These are phyloP conservation scores for Meloidogyne chitwoodi DNA, from an alignment of 1,140 invertebrate species.

Conservation along the genomic window DNA sequence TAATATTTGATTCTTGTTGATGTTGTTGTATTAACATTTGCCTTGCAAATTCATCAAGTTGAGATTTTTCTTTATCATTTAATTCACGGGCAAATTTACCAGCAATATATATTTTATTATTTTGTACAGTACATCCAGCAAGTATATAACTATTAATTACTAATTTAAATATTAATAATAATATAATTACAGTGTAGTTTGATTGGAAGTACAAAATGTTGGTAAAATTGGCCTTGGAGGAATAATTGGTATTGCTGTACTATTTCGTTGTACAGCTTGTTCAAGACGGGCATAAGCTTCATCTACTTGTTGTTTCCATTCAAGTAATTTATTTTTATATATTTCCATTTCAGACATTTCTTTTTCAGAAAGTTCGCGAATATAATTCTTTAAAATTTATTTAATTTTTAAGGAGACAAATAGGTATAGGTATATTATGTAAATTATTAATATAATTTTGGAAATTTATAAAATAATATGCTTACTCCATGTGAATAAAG, in stretches of 20 bases:
- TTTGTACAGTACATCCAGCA: constrained; percentile 30
- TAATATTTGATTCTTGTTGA: background rate
- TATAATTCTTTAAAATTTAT: too few species aligned
- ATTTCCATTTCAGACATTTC: constrained; percentile 26
- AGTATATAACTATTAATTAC: constrained; percentile 21
- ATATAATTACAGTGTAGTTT: background rate
- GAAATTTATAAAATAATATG: background rate
- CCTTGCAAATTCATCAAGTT: constrained; percentile 28
- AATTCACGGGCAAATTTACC: constrained; percentile 31
- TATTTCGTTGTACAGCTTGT: constrained; percentile 19
- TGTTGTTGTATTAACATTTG: constrained; percentile 27
- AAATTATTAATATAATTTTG: background rate
- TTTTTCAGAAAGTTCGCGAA: constrained; percentile 22
- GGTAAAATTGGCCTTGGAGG: constrained; percentile 20
- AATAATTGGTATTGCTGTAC: constrained; percentile 17
- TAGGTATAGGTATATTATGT: too few species aligned
- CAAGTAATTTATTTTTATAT: constrained; percentile 24
- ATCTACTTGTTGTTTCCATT: constrained; percentile 32
- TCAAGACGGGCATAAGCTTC: constrained; percentile 27
- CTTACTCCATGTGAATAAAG: constrained; percentile 28
- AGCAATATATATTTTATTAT: constrained; percentile 27
- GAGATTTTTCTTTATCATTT: constrained; percentile 26
- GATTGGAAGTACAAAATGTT: constrained; percentile 24
- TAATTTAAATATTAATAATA: background rate
- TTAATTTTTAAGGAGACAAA: too few species aligned